phyloP scores from a whole-genome alignment of 2,113 vertebrate genomes.

The Coryphaenoides rupestris region DNA sequence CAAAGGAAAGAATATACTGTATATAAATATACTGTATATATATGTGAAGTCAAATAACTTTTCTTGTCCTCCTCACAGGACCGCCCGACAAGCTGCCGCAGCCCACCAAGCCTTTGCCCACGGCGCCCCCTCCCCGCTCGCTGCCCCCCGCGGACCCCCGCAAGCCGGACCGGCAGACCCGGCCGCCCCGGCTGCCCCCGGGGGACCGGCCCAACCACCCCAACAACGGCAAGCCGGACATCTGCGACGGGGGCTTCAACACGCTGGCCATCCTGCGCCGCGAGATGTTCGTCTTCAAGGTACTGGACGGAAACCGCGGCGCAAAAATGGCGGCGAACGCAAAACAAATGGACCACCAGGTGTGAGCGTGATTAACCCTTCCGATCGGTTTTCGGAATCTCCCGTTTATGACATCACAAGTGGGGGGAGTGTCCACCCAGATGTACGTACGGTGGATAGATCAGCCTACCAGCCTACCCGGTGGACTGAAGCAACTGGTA shows the following conservation, averaged over 20 bases:
- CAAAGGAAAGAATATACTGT: too few species aligned
- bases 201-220: slow-evolving; percentile 87
- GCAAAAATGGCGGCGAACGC: neutral
- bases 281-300: slow-evolving; percentile 99
- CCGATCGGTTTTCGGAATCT: too few species aligned
- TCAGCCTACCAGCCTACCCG: too few species aligned
- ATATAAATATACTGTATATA: neutral
- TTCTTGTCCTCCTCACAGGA: slow-evolving; percentile 70
- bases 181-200: slow-evolving; percentile 84
- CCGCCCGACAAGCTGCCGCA: slow-evolving; percentile 91
- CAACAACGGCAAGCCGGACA: slow-evolving; percentile 89
- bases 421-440: too few species aligned
- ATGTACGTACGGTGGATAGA: too few species aligned
- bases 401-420: too few species aligned
- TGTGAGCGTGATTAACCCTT: too few species aligned
- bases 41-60: neutral
- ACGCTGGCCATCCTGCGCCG: slow-evolving; percentile 92
- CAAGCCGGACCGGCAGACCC: slow-evolving; percentile 89
- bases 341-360: too few species aligned
- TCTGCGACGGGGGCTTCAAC: slow-evolving; percentile 98
- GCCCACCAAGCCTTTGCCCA: slow-evolving; percentile 92
- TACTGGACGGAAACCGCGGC: slow-evolving; percentile 43
- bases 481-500: too few species aligned
- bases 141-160: slow-evolving; percentile 87
- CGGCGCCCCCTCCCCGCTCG: slow-evolving; percentile 88